Percentiles rank a stretch among this genome's conserved stretches.
Evolutionary conservation across 2,888 invertebrate species (phyloP).

Genomic region (Sarcophaga subvicina): DNA sequence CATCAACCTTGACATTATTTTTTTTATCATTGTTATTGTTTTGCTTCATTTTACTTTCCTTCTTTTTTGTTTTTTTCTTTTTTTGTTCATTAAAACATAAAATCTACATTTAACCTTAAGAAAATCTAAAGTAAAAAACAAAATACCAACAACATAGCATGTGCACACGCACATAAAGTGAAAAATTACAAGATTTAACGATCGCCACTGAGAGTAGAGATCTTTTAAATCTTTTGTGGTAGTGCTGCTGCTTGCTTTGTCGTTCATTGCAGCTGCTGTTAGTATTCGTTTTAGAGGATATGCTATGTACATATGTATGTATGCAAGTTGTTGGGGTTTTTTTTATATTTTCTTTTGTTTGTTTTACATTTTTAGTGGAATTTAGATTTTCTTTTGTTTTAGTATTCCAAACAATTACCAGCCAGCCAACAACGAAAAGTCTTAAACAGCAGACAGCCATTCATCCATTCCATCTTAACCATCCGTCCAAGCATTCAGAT

Average conservation of each 20-base stretch:
- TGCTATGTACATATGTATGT: background rate
- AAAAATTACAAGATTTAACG: slow-evolving; percentile 50
- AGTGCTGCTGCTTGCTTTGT: slow-evolving; percentile 11
- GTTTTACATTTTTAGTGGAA: slow-evolving; percentile 19
- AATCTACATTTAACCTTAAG: slow-evolving; percentile 45
- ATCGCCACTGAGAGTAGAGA: slow-evolving; percentile 31
- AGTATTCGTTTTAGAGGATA: background rate
- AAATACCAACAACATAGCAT: background rate
- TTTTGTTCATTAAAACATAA: slow-evolving; percentile 46
- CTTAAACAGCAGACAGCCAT: background rate
- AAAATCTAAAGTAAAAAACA: slow-evolving; percentile 17
- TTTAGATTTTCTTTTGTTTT: slow-evolving; percentile 30
- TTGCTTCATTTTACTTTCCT: slow-evolving; percentile 54
- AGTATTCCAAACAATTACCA: background rate
- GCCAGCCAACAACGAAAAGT: background rate
- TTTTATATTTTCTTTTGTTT: background rate
- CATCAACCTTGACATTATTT: slow-evolving; percentile 61
- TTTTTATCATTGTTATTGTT: slow-evolving; percentile 41
- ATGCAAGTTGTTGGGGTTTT: background rate
- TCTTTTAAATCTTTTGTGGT: too few relatives aligned
- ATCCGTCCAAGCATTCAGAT: background rate
- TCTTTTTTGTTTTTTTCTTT: slow-evolving; percentile 50
- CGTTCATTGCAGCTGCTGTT: slow-evolving; percentile 4
- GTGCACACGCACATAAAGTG: background rate
- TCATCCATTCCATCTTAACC: background rate